Conservation (phyloP, 2,888 invertebrate species). For the Leucophenga maculata region DNA sequence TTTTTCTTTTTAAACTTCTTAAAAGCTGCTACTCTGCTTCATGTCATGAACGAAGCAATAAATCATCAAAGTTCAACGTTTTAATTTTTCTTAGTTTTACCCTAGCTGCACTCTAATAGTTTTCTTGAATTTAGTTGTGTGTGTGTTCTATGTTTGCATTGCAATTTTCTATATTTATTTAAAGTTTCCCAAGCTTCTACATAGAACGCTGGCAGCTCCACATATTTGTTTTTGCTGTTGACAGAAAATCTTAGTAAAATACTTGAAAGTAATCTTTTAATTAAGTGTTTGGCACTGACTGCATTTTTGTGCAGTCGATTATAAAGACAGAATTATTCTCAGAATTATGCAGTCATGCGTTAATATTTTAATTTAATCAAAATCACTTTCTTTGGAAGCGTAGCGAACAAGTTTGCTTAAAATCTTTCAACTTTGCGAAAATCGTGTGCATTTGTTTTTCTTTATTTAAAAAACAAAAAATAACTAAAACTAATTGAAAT, state of each 20-base stretch:
- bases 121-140: conserved; percentile 13
- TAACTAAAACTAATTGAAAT: too few species aligned
- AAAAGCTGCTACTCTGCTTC: conserved; percentile 3
- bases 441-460: too few species aligned
- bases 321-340: conserved; percentile 25
- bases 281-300: conserved; percentile 49
- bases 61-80: conserved; percentile 61
- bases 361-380: not conserved
- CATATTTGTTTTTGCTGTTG: conserved; percentile 40
- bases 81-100: conserved; percentile 41
- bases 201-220: conserved; percentile 12
- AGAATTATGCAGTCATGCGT: too few species aligned
- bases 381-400: not conserved
- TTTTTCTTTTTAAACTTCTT: not conserved
- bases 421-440: too few species aligned
- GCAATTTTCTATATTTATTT: conserved; percentile 61
- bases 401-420: too few species aligned
- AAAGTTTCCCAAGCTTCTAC: conserved; percentile 47
- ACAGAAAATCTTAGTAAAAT: conserved; percentile 58
- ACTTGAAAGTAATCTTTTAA: conserved; percentile 62
- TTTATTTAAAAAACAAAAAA: too few species aligned
- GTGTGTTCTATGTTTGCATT: conserved; percentile 58
- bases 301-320: conserved; percentile 8
- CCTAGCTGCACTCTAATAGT: not conserved
- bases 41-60: conserved; percentile 37